phyloP scores from a whole-genome alignment of 2,797 vertebrate genomes.

The Myotis planiceps region DNA sequence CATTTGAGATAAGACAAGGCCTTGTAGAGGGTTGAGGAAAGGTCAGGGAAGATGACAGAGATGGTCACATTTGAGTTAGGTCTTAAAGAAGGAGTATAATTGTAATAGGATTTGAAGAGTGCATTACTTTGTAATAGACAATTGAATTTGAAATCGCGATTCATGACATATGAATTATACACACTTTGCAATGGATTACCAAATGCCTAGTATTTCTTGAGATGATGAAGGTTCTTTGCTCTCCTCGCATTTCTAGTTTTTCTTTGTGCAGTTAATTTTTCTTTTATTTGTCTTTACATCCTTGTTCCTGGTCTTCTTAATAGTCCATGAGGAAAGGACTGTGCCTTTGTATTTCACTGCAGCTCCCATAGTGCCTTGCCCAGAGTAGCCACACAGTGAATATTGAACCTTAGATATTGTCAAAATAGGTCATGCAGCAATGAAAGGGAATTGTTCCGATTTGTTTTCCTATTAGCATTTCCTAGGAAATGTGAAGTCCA shows the following conservation, averaged over 20 bases:
- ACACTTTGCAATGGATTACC: background rate
- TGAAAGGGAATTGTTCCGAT: background rate
- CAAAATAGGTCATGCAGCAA: background rate
- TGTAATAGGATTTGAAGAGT: background rate
- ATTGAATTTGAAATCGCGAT: background rate
- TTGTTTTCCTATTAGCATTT: slow-evolving; percentile 17
- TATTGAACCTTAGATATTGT: background rate
- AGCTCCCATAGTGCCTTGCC: background rate
- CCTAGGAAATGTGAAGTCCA: background rate
- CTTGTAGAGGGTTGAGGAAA: background rate
- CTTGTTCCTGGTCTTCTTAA: background rate
- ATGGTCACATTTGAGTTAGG: background rate
- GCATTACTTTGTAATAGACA: slow-evolving; percentile 15
- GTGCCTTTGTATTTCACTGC: background rate
- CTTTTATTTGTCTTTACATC: background rate
- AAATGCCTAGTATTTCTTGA: slow-evolving; percentile 12
- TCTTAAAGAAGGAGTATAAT: background rate
- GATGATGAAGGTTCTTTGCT: background rate
- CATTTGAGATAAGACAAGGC: background rate
- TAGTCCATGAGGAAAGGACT: background rate
- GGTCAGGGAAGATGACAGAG: background rate
- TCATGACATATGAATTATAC: background rate
- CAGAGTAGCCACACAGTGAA: background rate
- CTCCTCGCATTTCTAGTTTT: background rate
- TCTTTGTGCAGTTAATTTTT: background rate